Percentiles rank a stretch among this genome's conserved stretches.
Evolutionary conservation across 2,797 vertebrate species (phyloP).

Genomic region (Spea hammondii): DNA sequence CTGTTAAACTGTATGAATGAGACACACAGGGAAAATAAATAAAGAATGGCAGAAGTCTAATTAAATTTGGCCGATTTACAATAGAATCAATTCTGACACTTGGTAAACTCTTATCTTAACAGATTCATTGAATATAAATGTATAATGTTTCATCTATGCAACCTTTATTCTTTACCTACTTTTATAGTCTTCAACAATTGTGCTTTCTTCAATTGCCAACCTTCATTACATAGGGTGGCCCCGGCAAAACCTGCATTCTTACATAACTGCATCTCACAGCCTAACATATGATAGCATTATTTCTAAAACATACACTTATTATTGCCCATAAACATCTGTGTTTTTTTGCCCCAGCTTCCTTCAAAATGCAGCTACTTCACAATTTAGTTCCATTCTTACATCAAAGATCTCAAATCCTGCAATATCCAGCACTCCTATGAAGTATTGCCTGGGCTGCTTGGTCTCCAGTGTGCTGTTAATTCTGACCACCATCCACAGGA

Average conservation of each 20-base stretch:
- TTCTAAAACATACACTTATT: no score
- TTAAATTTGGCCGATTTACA: background rate
- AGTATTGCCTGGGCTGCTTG: slow-evolving; percentile 80
- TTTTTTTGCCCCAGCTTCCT: background rate
- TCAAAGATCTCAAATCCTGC: slow-evolving; percentile 88
- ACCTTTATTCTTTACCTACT: no score
- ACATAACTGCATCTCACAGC: background rate
- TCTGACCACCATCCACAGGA: slow-evolving; percentile 83
- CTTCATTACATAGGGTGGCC: no score
- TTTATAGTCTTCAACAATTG: no score
- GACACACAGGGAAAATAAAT: background rate
- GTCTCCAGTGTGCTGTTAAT: slow-evolving; percentile 82
- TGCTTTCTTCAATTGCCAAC: no score
- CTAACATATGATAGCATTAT: no score
- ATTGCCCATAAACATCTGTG: no score
- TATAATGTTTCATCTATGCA: no score
- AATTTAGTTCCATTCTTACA: slow-evolving; percentile 53
- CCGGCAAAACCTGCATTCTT: background rate
- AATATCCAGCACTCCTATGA: slow-evolving; percentile 84
- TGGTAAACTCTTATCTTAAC: no score
- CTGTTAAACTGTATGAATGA: slow-evolving; percentile 68
- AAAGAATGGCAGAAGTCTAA: background rate
- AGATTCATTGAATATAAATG: no score
- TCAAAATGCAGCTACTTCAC: background rate
- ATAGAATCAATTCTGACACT: no score